phyloP scores from a whole-genome alignment of 2,797 vertebrate species.

The Crypturellus tataupa region DNA sequence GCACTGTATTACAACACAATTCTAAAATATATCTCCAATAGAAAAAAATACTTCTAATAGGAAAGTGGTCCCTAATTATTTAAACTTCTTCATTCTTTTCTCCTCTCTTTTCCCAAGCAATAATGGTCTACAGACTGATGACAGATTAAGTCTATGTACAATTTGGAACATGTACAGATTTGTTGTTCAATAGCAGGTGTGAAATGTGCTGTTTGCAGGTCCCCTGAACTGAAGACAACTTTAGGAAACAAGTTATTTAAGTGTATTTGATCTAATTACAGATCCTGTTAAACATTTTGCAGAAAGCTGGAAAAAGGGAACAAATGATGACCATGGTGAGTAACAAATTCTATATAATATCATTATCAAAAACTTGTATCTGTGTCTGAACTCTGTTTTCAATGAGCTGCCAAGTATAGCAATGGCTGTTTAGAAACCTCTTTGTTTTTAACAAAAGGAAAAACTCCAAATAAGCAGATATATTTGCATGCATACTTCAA shows the following conservation, averaged over 20 bases:
- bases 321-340: background rate
- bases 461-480: background rate
- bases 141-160: constrained; percentile 21
- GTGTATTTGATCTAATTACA: background rate
- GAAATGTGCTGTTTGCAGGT: constrained; percentile 9
- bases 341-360: background rate
- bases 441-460: background rate
- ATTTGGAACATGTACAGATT: constrained; percentile 6
- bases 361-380: background rate
- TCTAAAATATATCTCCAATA: background rate
- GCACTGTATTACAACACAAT: background rate
- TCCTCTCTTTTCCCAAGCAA: background rate
- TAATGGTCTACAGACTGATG: constrained; percentile 4
- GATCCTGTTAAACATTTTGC: background rate
- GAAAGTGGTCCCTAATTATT: background rate
- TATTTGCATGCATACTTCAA: background rate
- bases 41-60: background rate
- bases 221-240: background rate
- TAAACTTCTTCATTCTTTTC: background rate
- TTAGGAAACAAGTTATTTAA: constrained; percentile 9
- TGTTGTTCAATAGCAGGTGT: constrained; percentile 24
- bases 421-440: background rate
- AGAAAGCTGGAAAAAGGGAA: background rate
- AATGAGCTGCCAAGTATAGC: background rate
- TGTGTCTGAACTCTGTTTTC: background rate